Evolutionary conservation across 1,140 invertebrate species (phyloP), one percentile per base, ranked within the genome.

Genomic region (Eriosoma lanigerum): DNA sequence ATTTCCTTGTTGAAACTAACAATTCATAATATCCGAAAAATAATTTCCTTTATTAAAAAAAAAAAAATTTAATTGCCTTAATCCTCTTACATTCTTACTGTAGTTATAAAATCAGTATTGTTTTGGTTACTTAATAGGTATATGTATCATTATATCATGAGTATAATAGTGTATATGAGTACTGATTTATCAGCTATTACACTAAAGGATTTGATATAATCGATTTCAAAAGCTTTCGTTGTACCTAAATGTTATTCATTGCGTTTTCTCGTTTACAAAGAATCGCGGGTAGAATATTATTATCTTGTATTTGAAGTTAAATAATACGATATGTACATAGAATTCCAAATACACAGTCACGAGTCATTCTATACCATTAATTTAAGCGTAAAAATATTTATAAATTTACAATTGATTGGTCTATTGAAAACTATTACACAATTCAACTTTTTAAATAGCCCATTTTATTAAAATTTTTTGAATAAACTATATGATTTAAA

Each of bases 131-230:
- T 62, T 26, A 62, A 62, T 62, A 6, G 2, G 56, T 29, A 62
- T 29, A 24, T 8, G 24, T 62, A 60, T 62, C 24, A 15, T n/a
- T n/a, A n/a, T n/a, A n/a, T n/a, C n/a, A n/a, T n/a, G n/a, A n/a
- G n/a, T n/a, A n/a, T n/a, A n/a, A n/a, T n/a, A n/a, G n/a, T n/a
- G n/a, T n/a, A n/a, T n/a, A n/a, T n/a, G 15, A 0, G 29, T 26
- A 62, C 58, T 62, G 58, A 62, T 62, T 62, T 62, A 62, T 62
- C 58, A 62, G 15, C 24, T 62, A 29, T 29, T 62, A 26, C 26
- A 62, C 24, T 26, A 3, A 17, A 6, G 29, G 26, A 62, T 62
- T 62, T 62, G 26, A 8, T 26, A 6, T 24, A 24, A 62, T 62
- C 26, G 15, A 26, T 26, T 17, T 24, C 24, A 29, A 62, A 29